A percentile compares a stretch with the other conserved stretches of the same genome.
Conservation (phyloP, 1,140 invertebrate species). For the Aphidius ervi region DNA sequence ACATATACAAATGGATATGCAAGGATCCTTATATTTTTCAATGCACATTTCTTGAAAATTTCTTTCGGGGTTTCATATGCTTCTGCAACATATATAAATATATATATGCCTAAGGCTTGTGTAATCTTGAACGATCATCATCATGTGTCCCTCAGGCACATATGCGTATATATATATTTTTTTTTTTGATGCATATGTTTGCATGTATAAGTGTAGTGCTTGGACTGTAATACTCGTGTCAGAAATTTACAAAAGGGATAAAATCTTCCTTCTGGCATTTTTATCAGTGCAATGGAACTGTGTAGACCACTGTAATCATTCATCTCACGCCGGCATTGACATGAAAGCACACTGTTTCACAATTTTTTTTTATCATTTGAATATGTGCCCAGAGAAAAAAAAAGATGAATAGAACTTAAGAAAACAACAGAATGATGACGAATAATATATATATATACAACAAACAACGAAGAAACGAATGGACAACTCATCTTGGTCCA, state of each 20-base stretch:
- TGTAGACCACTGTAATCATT: conserved; percentile 9
- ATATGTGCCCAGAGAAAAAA: no score
- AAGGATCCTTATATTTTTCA: background rate
- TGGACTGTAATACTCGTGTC: conserved; percentile 13
- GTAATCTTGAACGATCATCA: conserved; percentile 18
- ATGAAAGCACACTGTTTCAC: background rate
- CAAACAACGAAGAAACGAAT: no score
- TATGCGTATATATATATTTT: background rate
- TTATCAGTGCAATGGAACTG: conserved; percentile 1
- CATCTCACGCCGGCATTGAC: conserved; percentile 9
- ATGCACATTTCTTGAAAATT: conserved; percentile 10
- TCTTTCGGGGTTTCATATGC: conserved; percentile 4
- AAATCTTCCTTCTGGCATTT: conserved; percentile 4
- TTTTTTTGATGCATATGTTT: no score
- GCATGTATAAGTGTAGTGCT: no score
- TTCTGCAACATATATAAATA: background rate
- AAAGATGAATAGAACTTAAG: no score
- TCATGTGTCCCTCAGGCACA: conserved; percentile 21
- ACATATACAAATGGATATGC: no score
- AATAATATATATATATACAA: no score
- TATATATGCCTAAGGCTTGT: conserved; percentile 1
- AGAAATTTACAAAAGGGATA: conserved; percentile 16
- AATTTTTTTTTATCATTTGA: no score
- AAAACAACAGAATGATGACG: no score
- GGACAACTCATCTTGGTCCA: no score